Percentiles rank a stretch among this genome's conserved stretches.
Conservation (phyloP, 2,797 vertebrate species). For the Vespertilio murinus region DNA sequence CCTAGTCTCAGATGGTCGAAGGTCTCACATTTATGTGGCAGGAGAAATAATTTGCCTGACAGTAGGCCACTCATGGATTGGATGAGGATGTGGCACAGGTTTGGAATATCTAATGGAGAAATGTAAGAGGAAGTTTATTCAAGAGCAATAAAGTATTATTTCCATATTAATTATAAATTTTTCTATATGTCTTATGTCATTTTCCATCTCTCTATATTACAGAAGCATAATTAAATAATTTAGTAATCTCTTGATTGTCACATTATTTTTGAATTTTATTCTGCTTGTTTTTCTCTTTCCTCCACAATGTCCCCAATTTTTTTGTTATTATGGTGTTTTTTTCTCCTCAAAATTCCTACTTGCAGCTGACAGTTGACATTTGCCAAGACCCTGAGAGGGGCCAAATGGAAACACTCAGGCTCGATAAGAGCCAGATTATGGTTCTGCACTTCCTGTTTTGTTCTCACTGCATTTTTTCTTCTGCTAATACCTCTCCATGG, state of each 20-base stretch:
- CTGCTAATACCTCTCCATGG: background rate
- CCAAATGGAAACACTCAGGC: background rate
- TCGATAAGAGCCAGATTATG: background rate
- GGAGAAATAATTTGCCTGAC: background rate
- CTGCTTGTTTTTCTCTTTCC: background rate
- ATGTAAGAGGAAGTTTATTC: background rate
- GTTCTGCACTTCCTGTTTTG: background rate
- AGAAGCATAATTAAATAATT: background rate
- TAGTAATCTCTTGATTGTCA: background rate
- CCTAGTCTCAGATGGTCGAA: rapidly evolving
- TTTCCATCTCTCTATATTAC: background rate
- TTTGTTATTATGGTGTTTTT: background rate
- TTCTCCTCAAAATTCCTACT: background rate
- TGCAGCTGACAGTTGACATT: background rate
- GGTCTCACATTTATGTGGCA: background rate
- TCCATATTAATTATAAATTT: background rate
- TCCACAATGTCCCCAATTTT: background rate
- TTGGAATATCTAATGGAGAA: background rate
- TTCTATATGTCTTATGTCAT: background rate
- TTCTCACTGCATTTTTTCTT: background rate
- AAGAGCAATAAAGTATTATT: background rate
- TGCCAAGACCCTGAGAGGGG: background rate
- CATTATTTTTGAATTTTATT: background rate
- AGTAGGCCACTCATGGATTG: background rate
- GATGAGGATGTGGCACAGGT: background rate